Evolutionary conservation across 92 coral and sea anemone species (phyloP).

Genomic region (Palythoa heliodiscus): DNA sequence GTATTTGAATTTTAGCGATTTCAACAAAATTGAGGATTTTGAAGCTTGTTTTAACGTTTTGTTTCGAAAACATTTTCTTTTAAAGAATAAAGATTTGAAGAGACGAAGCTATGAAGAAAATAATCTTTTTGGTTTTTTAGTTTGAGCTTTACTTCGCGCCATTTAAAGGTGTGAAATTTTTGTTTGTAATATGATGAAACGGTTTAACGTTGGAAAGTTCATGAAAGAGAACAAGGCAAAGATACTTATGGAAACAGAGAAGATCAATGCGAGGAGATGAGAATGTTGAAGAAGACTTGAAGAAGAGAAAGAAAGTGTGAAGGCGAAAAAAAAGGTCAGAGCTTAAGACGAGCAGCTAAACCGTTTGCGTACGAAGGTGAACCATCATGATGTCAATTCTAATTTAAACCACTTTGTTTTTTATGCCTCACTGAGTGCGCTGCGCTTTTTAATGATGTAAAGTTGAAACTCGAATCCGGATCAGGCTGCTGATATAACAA

Average conservation of each 20-base stretch:
- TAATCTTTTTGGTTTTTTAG: not conserved
- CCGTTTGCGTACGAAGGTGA: conserved; percentile 8
- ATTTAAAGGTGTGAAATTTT: not conserved
- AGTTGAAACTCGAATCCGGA: not conserved
- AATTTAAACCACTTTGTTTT: not conserved
- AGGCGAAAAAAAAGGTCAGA: not conserved
- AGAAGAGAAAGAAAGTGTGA: conserved; percentile 9
- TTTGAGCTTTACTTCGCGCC: conserved; percentile 8
- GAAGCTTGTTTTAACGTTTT: not conserved
- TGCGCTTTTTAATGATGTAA: not conserved
- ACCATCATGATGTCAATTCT: not conserved
- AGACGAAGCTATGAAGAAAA: not conserved
- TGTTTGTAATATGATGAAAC: not conserved
- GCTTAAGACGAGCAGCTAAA: conserved; percentile 13
- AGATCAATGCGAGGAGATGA: not conserved
- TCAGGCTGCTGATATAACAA: not conserved
- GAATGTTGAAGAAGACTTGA: not conserved
- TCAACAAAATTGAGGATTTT: not conserved
- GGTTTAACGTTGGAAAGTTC: not conserved
- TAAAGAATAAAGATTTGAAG: not conserved
- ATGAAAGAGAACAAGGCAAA: conserved; percentile 9
- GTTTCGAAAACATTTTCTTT: not conserved
- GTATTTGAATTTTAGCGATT: not conserved
- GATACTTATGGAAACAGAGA: not conserved
- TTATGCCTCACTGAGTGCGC: not conserved